Conservation (phyloP, 2,113 vertebrate species). For the Etheostoma spectabile region DNA sequence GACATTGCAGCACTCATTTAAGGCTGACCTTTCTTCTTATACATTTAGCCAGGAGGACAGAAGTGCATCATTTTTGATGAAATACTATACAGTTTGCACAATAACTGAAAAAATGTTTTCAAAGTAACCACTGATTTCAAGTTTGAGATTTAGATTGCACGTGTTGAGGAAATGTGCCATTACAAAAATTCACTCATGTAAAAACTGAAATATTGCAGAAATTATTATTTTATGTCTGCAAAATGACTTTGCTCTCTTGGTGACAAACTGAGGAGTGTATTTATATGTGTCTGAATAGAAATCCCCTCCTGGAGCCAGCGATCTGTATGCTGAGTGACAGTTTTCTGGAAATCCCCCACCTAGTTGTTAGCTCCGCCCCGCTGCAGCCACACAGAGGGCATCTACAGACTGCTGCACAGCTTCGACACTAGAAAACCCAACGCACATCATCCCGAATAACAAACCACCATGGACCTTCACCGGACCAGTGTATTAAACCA, state of each 20-base stretch:
- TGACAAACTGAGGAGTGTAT: constrained; percentile 42
- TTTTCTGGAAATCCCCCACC: constrained; percentile 86
- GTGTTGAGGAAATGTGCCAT: not conserved
- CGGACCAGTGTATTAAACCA: constrained; percentile 68
- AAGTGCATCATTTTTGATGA: not conserved
- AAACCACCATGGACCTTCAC: constrained; percentile 75
- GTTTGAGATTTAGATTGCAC: too few relatives aligned
- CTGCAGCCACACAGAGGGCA: constrained; percentile 50
- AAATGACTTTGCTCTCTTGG: constrained; percentile 10
- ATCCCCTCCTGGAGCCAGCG: constrained; percentile 75
- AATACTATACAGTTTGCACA: not conserved
- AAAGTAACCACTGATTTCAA: not conserved
- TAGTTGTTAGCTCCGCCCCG: constrained; percentile 69
- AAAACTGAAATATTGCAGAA: not conserved
- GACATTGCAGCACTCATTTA: not conserved
- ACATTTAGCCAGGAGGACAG: not conserved
- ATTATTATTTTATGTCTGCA: not conserved
- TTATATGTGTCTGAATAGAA: constrained; percentile 69
- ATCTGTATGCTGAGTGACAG: constrained; percentile 70
- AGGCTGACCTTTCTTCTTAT: not conserved
- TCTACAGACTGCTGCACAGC: constrained; percentile 41
- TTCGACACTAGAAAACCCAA: constrained; percentile 15
- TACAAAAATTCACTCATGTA: not conserved
- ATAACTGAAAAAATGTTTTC: not conserved
- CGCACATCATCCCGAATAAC: constrained; percentile 29